A percentile compares a stretch with the other conserved stretches of the same genome.
Evolutionary conservation across 2,797 vertebrate genomes (phyloP).

Genomic region (Poecilia picta): DNA sequence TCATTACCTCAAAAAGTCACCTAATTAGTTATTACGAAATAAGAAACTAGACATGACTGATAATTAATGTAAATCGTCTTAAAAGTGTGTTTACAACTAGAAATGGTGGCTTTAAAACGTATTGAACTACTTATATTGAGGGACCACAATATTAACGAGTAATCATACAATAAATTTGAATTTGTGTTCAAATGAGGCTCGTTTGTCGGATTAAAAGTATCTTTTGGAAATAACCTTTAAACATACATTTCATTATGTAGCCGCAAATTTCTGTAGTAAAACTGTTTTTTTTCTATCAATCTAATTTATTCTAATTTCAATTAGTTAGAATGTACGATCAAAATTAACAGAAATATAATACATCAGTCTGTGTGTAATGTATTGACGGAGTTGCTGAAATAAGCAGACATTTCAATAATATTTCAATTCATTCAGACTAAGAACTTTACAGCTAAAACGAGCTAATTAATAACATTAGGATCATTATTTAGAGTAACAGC

Average conservation of each 20-base stretch:
- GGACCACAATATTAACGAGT: not conserved
- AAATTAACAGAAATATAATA: not conserved
- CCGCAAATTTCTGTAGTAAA: not conserved
- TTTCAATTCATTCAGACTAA: not conserved
- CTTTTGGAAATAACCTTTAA: not conserved
- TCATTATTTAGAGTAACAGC: not conserved
- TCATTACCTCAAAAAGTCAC: not conserved
- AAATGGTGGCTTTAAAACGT: not conserved
- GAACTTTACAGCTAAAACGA: conserved; percentile 2
- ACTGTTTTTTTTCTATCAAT: not conserved
- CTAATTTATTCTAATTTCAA: not conserved
- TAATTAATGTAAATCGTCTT: not conserved
- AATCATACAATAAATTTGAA: not conserved
- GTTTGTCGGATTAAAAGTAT: not conserved
- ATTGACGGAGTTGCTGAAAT: not conserved
- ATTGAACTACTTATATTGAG: not conserved
- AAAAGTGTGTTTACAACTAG: not conserved
- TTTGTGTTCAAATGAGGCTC: not conserved
- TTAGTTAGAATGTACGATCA: not conserved
- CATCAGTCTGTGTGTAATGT: not conserved
- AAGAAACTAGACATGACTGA: not conserved
- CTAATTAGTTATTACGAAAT: not conserved
- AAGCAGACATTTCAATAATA: not conserved
- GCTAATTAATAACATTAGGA: not conserved
- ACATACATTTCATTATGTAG: not conserved